A percentile compares a stretch with the other conserved stretches of the same genome.
phyloP scores from a whole-genome alignment of 2,797 vertebrate species.

The Arctocebus calabarensis region DNA sequence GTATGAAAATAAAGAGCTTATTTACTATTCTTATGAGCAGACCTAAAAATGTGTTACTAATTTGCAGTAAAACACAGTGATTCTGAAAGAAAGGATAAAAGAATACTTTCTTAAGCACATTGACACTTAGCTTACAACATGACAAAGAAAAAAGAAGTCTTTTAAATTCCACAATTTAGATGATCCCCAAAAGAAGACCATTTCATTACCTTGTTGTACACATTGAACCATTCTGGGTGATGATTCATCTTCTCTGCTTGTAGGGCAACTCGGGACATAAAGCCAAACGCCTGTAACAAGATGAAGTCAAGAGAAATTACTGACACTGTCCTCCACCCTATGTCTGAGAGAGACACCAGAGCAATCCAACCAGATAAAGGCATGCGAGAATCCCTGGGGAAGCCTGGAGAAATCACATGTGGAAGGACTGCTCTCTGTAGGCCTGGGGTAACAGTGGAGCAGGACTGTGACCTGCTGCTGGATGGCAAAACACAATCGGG shows the following conservation, averaged over 20 bases:
- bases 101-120: constrained; percentile 32
- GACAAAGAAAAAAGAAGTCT: neutral
- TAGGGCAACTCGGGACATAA: constrained; percentile 97
- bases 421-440: constrained; percentile 16
- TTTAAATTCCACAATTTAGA: neutral
- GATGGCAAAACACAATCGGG: constrained; percentile 56
- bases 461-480: constrained; percentile 56
- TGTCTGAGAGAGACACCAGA: neutral
- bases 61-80: neutral
- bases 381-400: neutral
- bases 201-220: constrained; percentile 96
- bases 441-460: neutral
- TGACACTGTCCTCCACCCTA: neutral
- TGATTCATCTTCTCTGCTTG: constrained; percentile 99
- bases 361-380: constrained; percentile 29
- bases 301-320: constrained; percentile 70
- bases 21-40: neutral
- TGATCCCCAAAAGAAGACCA: constrained; percentile 14
- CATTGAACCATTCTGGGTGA: constrained; percentile 98
- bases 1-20: constrained; percentile 20
- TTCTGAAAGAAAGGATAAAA: constrained; percentile 14
- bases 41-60: constrained; percentile 44
- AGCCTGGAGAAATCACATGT: neutral
- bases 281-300: constrained; percentile 93
- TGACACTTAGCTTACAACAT: neutral